These are phyloP conservation scores for Connochaetes taurinus DNA, from an alignment of 2,113 vertebrate species.

Conservation along the genomic window DNA sequence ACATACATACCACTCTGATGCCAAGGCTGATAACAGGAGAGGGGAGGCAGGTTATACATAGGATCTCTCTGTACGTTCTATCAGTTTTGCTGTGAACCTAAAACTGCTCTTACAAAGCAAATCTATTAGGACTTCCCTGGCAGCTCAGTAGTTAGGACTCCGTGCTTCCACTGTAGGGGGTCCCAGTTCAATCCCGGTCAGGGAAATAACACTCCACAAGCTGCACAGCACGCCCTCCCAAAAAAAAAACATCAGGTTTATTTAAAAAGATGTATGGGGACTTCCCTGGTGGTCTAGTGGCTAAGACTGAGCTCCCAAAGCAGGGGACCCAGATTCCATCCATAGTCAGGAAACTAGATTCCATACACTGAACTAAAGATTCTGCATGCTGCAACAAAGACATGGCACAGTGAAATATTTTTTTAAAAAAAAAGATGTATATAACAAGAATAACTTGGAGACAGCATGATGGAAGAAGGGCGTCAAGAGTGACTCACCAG, in stretches of 20 bases:
- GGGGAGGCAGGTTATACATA: background rate
- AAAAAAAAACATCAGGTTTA: background rate
- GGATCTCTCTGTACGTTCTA: background rate
- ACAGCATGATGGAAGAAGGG: background rate
- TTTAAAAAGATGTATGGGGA: background rate
- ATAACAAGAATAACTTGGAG: background rate
- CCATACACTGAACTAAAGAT: background rate
- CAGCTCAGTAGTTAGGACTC: background rate
- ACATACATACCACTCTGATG: background rate
- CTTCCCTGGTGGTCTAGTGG: background rate
- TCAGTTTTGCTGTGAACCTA: background rate
- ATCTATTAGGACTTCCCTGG: background rate
- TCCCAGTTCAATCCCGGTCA: background rate
- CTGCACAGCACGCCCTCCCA: rapidly evolving
- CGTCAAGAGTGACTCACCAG: constrained; percentile 28
- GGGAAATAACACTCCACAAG: background rate
- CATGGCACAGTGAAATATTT: background rate
- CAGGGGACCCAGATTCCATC: background rate
- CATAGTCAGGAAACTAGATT: background rate
- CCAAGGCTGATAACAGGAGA: background rate
- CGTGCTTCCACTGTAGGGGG: background rate
- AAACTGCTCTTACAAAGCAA: background rate
- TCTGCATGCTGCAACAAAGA: background rate
- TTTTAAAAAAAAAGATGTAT: background rate
- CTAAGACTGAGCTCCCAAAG: background rate